Conservation (phyloP, 2,888 invertebrate genomes). For the Brenthis hecate region DNA sequence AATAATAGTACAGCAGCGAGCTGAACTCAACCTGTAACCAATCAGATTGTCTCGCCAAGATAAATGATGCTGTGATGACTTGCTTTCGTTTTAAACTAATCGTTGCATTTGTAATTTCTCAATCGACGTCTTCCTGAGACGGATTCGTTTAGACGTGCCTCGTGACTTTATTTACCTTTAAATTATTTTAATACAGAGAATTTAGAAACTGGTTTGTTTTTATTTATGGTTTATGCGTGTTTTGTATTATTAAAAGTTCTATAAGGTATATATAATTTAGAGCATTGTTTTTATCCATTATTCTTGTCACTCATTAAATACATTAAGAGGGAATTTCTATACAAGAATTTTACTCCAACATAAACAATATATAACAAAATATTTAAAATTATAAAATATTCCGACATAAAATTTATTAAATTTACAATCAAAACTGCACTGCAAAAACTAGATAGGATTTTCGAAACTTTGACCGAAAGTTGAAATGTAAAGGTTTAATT, state of each 20-base stretch:
- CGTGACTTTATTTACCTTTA: constrained; percentile 54
- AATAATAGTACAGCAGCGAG: constrained; percentile 48
- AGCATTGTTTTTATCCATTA: too few relatives aligned
- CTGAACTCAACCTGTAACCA: constrained; percentile 51
- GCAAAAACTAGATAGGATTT: constrained; percentile 32
- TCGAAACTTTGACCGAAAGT: constrained; percentile 31
- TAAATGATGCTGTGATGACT: constrained; percentile 66
- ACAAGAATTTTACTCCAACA: not conserved
- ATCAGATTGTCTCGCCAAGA: constrained; percentile 61
- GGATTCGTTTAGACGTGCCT: constrained; percentile 60
- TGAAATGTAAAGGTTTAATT: constrained; percentile 38
- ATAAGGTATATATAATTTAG: too few relatives aligned
- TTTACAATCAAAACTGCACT: constrained; percentile 18
- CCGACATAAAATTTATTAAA: not conserved
- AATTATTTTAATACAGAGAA: constrained; percentile 15
- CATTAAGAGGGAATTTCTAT: not conserved
- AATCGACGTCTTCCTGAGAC: constrained; percentile 59
- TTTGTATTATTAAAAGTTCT: too few relatives aligned
- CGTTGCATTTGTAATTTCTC: constrained; percentile 68
- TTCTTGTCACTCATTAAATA: too few relatives aligned
- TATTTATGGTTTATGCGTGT: too few relatives aligned
- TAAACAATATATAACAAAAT: not conserved
- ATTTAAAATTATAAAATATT: not conserved
- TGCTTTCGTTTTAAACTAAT: constrained; percentile 68
- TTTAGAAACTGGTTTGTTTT: too few relatives aligned